These are phyloP conservation scores for Stenolophus ochropezus DNA, from an alignment of 2,888 invertebrate genomes.

Conservation along the genomic window DNA sequence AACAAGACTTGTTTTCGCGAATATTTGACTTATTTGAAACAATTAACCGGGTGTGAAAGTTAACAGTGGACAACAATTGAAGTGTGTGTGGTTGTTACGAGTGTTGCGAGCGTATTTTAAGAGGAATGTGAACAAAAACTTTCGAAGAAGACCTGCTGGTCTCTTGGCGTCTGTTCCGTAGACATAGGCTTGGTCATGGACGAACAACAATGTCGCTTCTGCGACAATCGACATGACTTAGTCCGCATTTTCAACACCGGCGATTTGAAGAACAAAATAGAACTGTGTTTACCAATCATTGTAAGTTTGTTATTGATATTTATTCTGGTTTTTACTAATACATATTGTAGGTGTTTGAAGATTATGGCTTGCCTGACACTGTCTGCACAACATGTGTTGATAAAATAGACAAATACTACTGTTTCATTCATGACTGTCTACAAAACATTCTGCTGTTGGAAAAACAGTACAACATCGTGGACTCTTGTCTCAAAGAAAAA, in stretches of 20 bases:
- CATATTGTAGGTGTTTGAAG: conserved; percentile 68
- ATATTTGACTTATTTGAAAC: neutral
- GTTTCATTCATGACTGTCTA: conserved; percentile 70
- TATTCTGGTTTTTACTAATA: neutral
- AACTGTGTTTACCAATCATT: conserved; percentile 72
- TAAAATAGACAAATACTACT: conserved; percentile 69
- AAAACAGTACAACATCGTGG: conserved; percentile 70
- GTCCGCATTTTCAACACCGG: conserved; percentile 71
- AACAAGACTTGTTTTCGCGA: neutral
- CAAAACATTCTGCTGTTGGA: conserved; percentile 70
- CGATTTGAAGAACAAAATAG: conserved; percentile 71
- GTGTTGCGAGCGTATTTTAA: neutral
- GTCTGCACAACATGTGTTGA: conserved; percentile 70
- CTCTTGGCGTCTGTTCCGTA: neutral
- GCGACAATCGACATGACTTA: conserved; percentile 68
- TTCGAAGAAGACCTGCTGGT: conserved; percentile 21
- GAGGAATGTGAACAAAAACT: neutral
- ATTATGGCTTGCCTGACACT: conserved; percentile 70
- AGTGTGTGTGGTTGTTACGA: neutral
- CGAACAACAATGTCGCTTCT: conserved; percentile 71
- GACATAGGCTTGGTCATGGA: conserved; percentile 66
- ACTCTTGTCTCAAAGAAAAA: conserved; percentile 70
- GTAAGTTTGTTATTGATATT: conserved; percentile 67
- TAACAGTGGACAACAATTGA: neutral
- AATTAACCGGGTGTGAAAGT: neutral